A percentile compares a stretch with the other conserved stretches of the same genome.
phyloP scores from a whole-genome alignment of 1,140 invertebrate genomes.

The Pseudomyrmex dendroicus region DNA sequence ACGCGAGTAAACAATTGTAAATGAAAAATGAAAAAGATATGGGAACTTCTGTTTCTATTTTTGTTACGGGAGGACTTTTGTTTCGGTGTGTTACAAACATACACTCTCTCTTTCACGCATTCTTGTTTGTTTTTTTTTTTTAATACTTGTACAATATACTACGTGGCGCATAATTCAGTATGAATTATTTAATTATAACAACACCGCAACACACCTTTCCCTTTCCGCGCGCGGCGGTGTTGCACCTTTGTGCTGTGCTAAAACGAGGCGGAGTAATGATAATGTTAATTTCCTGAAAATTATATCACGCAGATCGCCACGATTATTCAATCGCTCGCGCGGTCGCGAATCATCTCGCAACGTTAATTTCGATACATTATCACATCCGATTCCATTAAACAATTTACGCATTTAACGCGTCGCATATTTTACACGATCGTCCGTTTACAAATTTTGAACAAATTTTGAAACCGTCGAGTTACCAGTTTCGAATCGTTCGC shows the following conservation, averaged over 20 bases:
- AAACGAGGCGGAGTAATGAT: neutral
- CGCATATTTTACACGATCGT: slow-evolving; percentile 40
- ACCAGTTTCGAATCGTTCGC: neutral
- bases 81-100: too few species aligned
- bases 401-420: slow-evolving; percentile 40
- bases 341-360: slow-evolving; percentile 45
- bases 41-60: too few species aligned
- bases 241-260: neutral
- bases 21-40: too few species aligned
- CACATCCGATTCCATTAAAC: slow-evolving; percentile 40
- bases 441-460: slow-evolving; percentile 46
- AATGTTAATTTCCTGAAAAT: slow-evolving; percentile 49
- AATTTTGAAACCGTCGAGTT: neutral
- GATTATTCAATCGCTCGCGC: slow-evolving; percentile 17
- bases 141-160: too few species aligned
- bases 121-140: too few species aligned
- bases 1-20: too few species aligned
- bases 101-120: too few species aligned
- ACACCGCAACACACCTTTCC: too few species aligned
- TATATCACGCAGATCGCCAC: slow-evolving; percentile 10
- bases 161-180: too few species aligned
- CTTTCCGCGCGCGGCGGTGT: neutral
- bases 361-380: slow-evolving; percentile 50
- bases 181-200: too few species aligned
- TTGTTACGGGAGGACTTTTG: too few species aligned